Evolutionary conservation across 1,140 invertebrate species (phyloP).

Genomic region (Myzus persicae): DNA sequence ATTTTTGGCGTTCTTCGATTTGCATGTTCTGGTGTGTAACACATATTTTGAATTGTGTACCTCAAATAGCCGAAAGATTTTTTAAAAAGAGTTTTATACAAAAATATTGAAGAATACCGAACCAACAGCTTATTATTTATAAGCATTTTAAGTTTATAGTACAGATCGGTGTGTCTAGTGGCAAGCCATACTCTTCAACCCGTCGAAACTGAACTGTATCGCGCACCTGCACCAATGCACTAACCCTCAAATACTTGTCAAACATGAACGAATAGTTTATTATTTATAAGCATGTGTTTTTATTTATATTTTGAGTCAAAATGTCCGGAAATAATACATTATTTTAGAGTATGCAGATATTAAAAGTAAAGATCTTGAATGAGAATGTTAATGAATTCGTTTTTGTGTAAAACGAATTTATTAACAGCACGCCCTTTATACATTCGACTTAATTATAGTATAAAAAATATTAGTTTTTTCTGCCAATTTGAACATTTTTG

Average conservation of each 20-base stretch:
- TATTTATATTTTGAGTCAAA: neutral
- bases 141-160: neutral
- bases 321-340: neutral
- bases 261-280: neutral
- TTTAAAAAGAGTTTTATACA: neutral
- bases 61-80: neutral
- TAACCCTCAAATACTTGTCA: neutral
- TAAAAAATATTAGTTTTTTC: neutral
- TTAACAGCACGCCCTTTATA: neutral
- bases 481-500: neutral
- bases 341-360: neutral
- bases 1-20: neutral
- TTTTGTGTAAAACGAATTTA: slow-evolving; percentile 8
- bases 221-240: neutral
- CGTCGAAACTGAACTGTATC: neutral
- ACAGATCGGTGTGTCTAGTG: neutral
- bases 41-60: neutral
- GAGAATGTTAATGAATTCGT: neutral
- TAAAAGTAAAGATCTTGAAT: neutral
- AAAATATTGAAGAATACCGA: neutral
- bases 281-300: too few species aligned
- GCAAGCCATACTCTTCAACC: neutral
- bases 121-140: neutral
- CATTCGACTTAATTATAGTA: neutral
- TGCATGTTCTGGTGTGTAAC: neutral